phyloP scores from a whole-genome alignment of 2,888 invertebrate species.

The Sarcophaga caerulescens region DNA sequence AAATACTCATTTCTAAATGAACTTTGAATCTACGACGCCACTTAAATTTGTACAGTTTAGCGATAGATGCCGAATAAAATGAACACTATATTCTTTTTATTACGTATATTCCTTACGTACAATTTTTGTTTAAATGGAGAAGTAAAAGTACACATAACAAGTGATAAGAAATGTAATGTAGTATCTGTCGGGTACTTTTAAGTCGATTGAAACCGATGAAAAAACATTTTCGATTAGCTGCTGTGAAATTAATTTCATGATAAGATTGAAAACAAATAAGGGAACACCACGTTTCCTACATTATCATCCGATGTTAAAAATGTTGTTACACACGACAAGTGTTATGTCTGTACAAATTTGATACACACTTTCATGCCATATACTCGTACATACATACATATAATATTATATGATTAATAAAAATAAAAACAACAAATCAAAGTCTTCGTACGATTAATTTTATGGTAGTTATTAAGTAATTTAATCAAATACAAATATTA shows the following conservation, averaged over 20 bases:
- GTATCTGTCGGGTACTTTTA: neutral
- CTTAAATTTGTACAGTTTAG: no score
- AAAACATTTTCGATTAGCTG: neutral
- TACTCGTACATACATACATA: no score
- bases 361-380: neutral
- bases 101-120: no score
- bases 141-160: no score
- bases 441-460: neutral
- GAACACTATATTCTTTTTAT: no score
- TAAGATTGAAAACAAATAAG: conserved; percentile 12
- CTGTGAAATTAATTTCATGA: conserved; percentile 2
- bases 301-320: conserved; percentile 1
- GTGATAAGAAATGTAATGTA: no score
- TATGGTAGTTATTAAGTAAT: neutral
- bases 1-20: no score
- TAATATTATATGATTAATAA: neutral
- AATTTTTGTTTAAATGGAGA: no score
- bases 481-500: no score
- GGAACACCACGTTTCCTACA: conserved; percentile 5
- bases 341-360: neutral
- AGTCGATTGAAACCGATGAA: neutral
- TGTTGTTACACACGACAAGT: neutral
- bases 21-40: no score
- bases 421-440: neutral
- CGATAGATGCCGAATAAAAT: no score